Percentiles rank a stretch among this genome's conserved stretches.
These are phyloP conservation scores for Myotis lucifugus DNA, from an alignment of 2,113 vertebrate genomes.

Conservation along the genomic window DNA sequence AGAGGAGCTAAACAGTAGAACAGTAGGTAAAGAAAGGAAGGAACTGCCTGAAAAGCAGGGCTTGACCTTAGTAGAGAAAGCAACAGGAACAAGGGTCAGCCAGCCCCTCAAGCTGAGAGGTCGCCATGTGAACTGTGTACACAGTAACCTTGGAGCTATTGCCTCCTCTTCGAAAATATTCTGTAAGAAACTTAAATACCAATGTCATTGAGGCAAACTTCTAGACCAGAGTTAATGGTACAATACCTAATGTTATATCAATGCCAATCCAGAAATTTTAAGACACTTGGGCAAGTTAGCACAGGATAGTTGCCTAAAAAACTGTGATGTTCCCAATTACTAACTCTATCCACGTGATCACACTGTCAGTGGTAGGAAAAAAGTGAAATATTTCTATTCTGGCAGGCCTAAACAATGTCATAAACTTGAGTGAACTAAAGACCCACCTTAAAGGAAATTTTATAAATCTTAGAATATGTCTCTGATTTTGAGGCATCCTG, in stretches of 20 bases:
- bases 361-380: neutral
- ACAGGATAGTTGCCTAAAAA: neutral
- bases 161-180: neutral
- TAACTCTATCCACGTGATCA: neutral
- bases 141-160: neutral
- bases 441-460: neutral
- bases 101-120: neutral
- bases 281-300: neutral
- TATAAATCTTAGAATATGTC: neutral
- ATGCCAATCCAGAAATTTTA: neutral
- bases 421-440: neutral
- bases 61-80: neutral
- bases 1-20: neutral
- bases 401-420: neutral
- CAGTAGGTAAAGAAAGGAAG: neutral
- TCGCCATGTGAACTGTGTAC: neutral
- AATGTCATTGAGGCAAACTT: neutral
- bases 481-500: neutral
- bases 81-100: neutral
- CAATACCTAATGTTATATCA: neutral
- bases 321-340: neutral
- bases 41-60: neutral
- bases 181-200: neutral
- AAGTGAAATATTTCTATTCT: neutral
- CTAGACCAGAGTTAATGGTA: neutral